Conservation (phyloP, 2,113 vertebrate species). For the Leuciscus idus region DNA sequence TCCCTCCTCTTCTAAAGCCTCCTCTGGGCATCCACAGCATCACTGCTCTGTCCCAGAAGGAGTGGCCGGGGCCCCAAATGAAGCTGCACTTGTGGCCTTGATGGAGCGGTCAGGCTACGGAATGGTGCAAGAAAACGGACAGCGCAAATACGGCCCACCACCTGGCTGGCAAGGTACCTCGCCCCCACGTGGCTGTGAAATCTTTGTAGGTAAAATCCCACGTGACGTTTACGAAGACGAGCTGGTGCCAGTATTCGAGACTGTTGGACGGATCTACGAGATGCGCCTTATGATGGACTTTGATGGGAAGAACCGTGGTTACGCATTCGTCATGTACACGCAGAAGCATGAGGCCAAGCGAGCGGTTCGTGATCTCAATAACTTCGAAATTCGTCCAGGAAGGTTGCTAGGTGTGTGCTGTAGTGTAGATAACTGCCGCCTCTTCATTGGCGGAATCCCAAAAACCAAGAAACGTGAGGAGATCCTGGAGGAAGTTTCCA, state of each 20-base stretch:
- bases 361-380: conserved; percentile 95
- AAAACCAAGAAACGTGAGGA: conserved; percentile 99
- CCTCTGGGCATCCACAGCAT: conserved; percentile 70
- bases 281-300: conserved; percentile 99
- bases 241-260: conserved; percentile 93
- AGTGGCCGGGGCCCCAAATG: conserved; percentile 86
- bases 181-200: conserved; percentile 94
- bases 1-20: conserved; percentile 67
- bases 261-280: conserved; percentile 93
- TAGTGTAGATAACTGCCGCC: conserved; percentile 97
- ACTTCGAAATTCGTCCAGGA: conserved; percentile 93
- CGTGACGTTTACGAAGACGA: conserved; percentile 97
- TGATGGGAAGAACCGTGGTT: conserved; percentile 96
- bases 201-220: conserved; percentile 98
- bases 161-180: conserved; percentile 89
- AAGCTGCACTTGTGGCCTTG: conserved; percentile 86
- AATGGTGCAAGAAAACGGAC: conserved; percentile 97
- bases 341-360: conserved; percentile 94
- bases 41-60: conserved; percentile 81
- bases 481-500: conserved; percentile 96
- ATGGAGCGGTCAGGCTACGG: conserved; percentile 92
- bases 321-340: conserved; percentile 96
- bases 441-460: conserved; percentile 98
- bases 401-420: conserved; percentile 95
- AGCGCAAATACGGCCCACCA: conserved; percentile 94